Percentiles rank a stretch among this genome's conserved stretches.
These are phyloP conservation scores for Lepidocolaptes lacrymiger DNA, from an alignment of 2,797 vertebrate species.

Conservation along the genomic window DNA sequence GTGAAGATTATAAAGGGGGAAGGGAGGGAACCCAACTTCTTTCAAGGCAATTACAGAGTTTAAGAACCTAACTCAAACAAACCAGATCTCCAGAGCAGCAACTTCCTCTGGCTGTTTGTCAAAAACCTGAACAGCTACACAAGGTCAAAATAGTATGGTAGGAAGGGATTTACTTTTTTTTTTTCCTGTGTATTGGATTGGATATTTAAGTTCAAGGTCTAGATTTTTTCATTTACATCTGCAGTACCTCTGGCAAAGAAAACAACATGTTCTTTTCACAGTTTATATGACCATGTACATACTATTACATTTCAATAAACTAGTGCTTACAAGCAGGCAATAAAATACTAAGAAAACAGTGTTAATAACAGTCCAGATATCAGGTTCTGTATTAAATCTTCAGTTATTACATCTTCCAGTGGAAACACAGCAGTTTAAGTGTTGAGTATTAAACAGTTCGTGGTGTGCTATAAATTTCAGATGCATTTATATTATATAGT, in stretches of 20 bases:
- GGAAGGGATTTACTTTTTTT: neutral
- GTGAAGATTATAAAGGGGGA: neutral
- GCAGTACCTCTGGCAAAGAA: neutral
- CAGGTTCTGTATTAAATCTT: slow-evolving; percentile 48
- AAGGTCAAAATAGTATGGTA: neutral
- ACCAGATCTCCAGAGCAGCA: neutral
- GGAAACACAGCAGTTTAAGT: slow-evolving; percentile 46
- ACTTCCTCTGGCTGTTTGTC: neutral
- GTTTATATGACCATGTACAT: slow-evolving; percentile 20
- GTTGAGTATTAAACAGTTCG: slow-evolving; percentile 27
- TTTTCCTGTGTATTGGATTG: neutral
- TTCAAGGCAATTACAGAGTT: neutral
- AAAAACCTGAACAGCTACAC: neutral
- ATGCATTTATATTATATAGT: slow-evolving; percentile 3
- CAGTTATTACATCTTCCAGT: slow-evolving; percentile 33
- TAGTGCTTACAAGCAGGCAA: slow-evolving; percentile 48
- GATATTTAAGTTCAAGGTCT: slow-evolving; percentile 3
- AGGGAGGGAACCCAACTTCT: neutral
- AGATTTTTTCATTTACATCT: slow-evolving; percentile 8
- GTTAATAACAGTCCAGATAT: slow-evolving; percentile 59
- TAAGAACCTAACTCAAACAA: neutral
- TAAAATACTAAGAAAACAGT: slow-evolving; percentile 57
- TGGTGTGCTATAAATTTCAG: slow-evolving; percentile 57
- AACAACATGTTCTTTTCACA: neutral
- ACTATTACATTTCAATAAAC: slow-evolving; percentile 54